Percentiles rank a stretch among this genome's conserved stretches.
phyloP scores from a whole-genome alignment of 2,888 invertebrate species.

The Ariolimax columbianus region DNA sequence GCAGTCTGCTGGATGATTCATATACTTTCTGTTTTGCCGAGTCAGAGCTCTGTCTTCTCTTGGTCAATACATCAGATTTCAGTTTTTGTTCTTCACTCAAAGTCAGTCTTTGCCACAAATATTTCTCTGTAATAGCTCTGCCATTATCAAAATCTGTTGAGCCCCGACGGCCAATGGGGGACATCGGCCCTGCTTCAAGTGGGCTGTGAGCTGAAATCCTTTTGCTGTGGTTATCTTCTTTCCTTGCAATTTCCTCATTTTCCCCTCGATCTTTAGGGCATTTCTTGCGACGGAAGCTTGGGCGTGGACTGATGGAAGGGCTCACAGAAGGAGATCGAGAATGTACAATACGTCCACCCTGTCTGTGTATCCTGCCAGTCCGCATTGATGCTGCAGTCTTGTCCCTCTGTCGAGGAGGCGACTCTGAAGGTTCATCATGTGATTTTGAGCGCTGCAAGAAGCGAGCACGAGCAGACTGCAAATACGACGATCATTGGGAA shows the following conservation, averaged over 20 bases:
- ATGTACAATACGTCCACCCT: conserved; percentile 73
- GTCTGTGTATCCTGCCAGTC: conserved; percentile 74
- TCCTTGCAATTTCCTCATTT: background rate
- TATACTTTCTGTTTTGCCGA: background rate
- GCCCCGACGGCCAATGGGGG: background rate
- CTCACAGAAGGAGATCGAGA: conserved; percentile 76
- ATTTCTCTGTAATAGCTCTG: conserved; percentile 32
- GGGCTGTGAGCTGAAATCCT: conserved; percentile 10
- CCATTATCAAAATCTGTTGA: background rate
- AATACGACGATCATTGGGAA: conserved; percentile 39
- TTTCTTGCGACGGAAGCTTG: conserved; percentile 49
- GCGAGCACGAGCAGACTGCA: conserved; percentile 67
- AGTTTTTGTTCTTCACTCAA: conserved; percentile 14
- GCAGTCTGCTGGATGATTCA: background rate
- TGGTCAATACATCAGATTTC: background rate
- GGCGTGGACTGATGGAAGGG: conserved; percentile 75
- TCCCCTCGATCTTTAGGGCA: conserved; percentile 12
- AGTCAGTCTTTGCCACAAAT: conserved; percentile 21
- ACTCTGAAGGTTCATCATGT: conserved; percentile 74
- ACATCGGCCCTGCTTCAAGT: conserved; percentile 7
- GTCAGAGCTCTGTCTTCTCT: background rate
- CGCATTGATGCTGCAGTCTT: conserved; percentile 20
- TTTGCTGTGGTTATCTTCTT: background rate
- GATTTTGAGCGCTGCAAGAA: conserved; percentile 77
- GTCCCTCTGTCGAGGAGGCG: conserved; percentile 56